Evolutionary conservation across 2,888 invertebrate species (phyloP).

Genomic region (Diaphora mendica): DNA sequence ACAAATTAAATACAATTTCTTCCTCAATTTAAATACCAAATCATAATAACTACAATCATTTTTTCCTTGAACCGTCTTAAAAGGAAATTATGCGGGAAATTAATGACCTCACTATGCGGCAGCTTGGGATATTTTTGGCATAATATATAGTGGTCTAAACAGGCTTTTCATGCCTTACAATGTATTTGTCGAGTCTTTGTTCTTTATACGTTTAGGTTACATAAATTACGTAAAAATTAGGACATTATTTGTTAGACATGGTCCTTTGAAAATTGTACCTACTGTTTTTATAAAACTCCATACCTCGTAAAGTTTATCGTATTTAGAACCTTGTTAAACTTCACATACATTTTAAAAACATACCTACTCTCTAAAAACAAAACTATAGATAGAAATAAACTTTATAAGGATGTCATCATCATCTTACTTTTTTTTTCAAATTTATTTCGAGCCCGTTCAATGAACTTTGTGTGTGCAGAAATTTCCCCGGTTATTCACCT

Average conservation of each 20-base stretch:
- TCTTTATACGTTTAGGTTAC: not conserved
- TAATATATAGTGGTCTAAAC: not conserved
- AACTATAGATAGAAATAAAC: not conserved
- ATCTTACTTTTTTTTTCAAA: too few relatives aligned
- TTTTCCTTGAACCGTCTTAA: not conserved
- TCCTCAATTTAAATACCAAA: not conserved
- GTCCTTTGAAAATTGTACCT: too few relatives aligned
- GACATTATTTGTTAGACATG: too few relatives aligned
- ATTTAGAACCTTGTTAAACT: not conserved
- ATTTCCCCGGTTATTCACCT: too few relatives aligned
- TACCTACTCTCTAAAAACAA: too few relatives aligned
- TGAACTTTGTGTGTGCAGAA: too few relatives aligned
- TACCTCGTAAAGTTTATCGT: too few relatives aligned
- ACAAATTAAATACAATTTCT: not conserved
- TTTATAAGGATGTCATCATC: not conserved
- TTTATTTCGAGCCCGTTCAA: too few relatives aligned
- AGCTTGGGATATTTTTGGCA: not conserved
- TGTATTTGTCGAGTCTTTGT: not conserved
- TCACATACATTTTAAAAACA: not conserved
- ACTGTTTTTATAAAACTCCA: too few relatives aligned
- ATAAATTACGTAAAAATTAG: not conserved
- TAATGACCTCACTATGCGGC: not conserved
- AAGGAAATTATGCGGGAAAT: not conserved
- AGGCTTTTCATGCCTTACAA: not conserved
- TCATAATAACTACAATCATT: not conserved